Base-by-base conservation (phyloP, 2,888 invertebrate species). In the Mantis religiosa region DNA sequence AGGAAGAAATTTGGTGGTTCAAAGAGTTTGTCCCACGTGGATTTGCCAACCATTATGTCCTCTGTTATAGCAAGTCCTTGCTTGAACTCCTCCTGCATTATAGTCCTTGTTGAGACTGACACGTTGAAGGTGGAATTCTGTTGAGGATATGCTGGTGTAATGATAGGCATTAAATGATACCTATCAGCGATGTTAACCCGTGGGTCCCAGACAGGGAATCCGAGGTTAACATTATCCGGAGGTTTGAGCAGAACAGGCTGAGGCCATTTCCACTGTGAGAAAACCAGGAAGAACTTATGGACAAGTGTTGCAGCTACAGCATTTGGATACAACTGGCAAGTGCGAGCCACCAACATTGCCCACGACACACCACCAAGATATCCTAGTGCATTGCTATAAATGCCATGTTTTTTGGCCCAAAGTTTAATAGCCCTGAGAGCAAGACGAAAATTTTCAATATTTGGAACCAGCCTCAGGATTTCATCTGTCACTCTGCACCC, bases 101-200 rank as follows among this genome's bases (percentile, higher is more conserved):
- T 97, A 20, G 97, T 96, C 91, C 98, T 94, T 0, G 99, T 99
- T 6, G 99, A 99, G 28, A 96, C 95, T 0, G 99, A 98, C 7
- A 99, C 99, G 92, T 99, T 99, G 94, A 98, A 99, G 7, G 99
- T 99, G 3, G 99, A 99, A 94, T 99, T 99, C 94, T 99, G 99
- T 93, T 99, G 99, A 0, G 99, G 99, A 94, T 99, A 99, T 0
- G 99, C 99, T 2, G 99, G 99, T 0, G 99, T 99, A 92, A 99
- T 99, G 92, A 99, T 99, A n/a, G 99, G 99, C 99, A 98, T 98
- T 92, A 99, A 94, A 94, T 99, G 99, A 94, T 96, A 99, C 47
- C 99, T 95, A 93, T 99, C 99, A 2, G 97, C 95, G 85, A 97
- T 95, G 92, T 98, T 98, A 87, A 97, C 95, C 93, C 99, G 95